A percentile compares a stretch with the other conserved stretches of the same genome.
phyloP scores from a whole-genome alignment of 2,113 vertebrate genomes.

The Phoenicopterus ruber region DNA sequence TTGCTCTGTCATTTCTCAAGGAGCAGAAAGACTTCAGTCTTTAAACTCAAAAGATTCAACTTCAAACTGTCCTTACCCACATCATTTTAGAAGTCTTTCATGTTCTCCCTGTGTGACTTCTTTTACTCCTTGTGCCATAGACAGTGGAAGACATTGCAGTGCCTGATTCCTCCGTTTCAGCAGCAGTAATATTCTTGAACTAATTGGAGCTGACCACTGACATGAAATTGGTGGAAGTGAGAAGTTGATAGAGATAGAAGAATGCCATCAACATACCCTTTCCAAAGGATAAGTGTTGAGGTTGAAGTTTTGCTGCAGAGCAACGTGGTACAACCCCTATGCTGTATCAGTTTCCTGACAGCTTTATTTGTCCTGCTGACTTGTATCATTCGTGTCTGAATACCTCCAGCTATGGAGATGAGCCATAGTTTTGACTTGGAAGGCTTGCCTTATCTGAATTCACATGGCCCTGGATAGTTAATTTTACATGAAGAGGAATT shows the following conservation, averaged over 20 bases:
- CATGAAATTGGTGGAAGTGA: background rate
- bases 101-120: background rate
- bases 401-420: background rate
- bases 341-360: background rate
- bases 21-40: background rate
- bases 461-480: background rate
- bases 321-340: background rate
- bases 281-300: background rate
- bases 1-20: background rate
- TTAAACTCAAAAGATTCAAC: background rate
- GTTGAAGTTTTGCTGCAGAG: background rate
- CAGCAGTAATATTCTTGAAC: background rate
- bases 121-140: background rate
- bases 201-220: background rate
- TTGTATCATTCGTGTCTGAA: background rate
- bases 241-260: background rate
- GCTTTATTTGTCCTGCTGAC: background rate
- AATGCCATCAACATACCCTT: background rate
- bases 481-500: background rate
- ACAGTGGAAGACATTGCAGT: background rate
- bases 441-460: background rate
- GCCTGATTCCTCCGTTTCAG: background rate
- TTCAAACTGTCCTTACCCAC: background rate
- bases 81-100: background rate
- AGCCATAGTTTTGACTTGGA: background rate